Percentiles rank a stretch among this genome's conserved stretches.
Evolutionary conservation across 2,888 invertebrate genomes (phyloP).

Genomic region (Opisthograptis luteolata): DNA sequence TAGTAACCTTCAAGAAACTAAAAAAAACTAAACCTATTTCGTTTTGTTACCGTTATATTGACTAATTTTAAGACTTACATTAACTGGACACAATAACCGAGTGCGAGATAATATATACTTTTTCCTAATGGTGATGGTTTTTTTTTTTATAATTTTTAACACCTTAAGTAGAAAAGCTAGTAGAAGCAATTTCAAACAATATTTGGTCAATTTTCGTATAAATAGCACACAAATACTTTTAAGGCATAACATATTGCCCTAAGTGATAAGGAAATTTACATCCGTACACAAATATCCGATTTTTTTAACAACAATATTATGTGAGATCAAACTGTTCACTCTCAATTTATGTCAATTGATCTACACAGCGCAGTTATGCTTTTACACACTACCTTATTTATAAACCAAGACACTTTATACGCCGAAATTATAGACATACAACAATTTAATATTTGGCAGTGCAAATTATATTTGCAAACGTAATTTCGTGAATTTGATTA

Average conservation of each 20-base stretch:
- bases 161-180: slow-evolving; percentile 68
- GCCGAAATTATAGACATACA: slow-evolving; percentile 18
- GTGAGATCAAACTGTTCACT: slow-evolving; percentile 74
- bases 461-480: slow-evolving; percentile 40
- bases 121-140: slow-evolving; percentile 37
- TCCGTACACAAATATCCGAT: slow-evolving; percentile 37
- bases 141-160: slow-evolving; percentile 53
- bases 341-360: slow-evolving; percentile 54
- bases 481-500: slow-evolving; percentile 4
- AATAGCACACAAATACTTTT: slow-evolving; percentile 55
- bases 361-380: slow-evolving; percentile 32
- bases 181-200: slow-evolving; percentile 60
- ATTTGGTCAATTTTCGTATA: slow-evolving; percentile 70
- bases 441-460: slow-evolving; percentile 36
- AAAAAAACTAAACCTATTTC: slow-evolving; percentile 68
- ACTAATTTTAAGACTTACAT: slow-evolving; percentile 73
- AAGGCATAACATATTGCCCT: slow-evolving; percentile 69
- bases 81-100: slow-evolving; percentile 70
- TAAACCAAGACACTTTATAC: slow-evolving; percentile 33
- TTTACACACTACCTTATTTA: slow-evolving; percentile 29
- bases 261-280: slow-evolving; percentile 55
- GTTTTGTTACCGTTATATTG: slow-evolving; percentile 66
- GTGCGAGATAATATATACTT: slow-evolving; percentile 49
- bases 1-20: slow-evolving; percentile 51
- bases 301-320: slow-evolving; percentile 57